Evolutionary conservation across 1,140 invertebrate species (phyloP), one percentile per base, ranked within the genome.

Genomic region (Fragariocoptes setiger): DNA sequence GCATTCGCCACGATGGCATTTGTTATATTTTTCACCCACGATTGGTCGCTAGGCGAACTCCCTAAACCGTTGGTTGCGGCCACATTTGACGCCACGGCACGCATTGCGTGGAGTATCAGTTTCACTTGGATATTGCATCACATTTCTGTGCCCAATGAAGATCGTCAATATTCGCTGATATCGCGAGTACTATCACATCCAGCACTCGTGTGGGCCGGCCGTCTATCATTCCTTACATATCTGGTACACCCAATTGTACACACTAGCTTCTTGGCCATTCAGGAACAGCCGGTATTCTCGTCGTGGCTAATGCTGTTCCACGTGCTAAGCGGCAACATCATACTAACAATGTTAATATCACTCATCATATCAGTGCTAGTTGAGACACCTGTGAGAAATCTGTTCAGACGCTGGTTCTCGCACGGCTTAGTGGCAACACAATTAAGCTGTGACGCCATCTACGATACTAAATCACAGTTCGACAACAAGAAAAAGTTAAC

Each of bases 231-330:
- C 8, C 17, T 15, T 17, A 40, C 16, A 14, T 44, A 44, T 44
- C 18, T 44, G 8, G 3, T 20, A 13, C 37, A 44, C n/a, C 43
- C 43, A 37, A 12, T 44, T 19, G 43, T 44, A 3, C 43, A 44
- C 36, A 19, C 40, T 17, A 19, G 42, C 4, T 22, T 47, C 16
- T 20, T 47, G 8, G 48, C 37, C 13, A 42, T 21, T 22, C 46
- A 46, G 31, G 35, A 48, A 19, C 19, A 44, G 3, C 45, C 44
- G 19, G 19, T 47, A 14, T 47, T 43, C 35, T 21, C 35, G 5
- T 8, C 8, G 8, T 31, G 25, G 25, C 25, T 31, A n/a, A 31
- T 31, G 25, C n/a, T 31, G 25, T 31, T 31, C 25, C 25, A 47
- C 18, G 22, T 43, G 3, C 18, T 47, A n/a, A 16, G 41, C 19